These are phyloP conservation scores for Papilio helenus DNA, from an alignment of 1,140 invertebrate genomes.

Conservation along the genomic window DNA sequence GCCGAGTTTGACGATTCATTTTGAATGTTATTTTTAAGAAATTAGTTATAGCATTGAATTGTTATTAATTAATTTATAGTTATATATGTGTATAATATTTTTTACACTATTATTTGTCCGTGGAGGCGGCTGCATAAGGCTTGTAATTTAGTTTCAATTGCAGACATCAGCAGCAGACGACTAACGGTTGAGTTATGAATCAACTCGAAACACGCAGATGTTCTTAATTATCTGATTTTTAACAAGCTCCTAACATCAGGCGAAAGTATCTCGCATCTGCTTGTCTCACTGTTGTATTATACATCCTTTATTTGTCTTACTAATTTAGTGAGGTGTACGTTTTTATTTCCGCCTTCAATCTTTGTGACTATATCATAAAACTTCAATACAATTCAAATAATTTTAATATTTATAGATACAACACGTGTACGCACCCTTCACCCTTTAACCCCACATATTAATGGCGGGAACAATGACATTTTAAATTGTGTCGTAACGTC, in stretches of 20 bases:
- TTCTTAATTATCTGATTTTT: slow-evolving; percentile 59
- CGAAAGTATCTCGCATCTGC: slow-evolving; percentile 41
- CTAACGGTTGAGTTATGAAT: slow-evolving; percentile 43
- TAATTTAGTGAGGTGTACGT: neutral
- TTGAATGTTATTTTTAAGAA: slow-evolving; percentile 18
- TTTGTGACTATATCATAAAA: neutral
- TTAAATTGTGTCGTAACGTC: slow-evolving; percentile 69
- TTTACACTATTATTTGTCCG: neutral
- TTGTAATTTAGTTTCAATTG: slow-evolving; percentile 29
- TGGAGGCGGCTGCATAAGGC: neutral
- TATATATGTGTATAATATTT: neutral
- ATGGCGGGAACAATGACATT: slow-evolving; percentile 67
- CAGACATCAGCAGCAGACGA: slow-evolving; percentile 11
- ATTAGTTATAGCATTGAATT: neutral
- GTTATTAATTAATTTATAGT: neutral
- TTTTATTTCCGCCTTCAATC: neutral
- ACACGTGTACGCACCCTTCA: slow-evolving; percentile 72
- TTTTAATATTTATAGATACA: slow-evolving; percentile 34
- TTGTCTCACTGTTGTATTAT: neutral
- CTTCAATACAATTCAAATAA: slow-evolving; percentile 16
- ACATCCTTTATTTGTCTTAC: neutral
- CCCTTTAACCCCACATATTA: slow-evolving; percentile 64
- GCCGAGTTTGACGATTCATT: neutral
- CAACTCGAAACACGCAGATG: slow-evolving; percentile 56
- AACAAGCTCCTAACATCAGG: slow-evolving; percentile 41